These are phyloP conservation scores for Rhynchonema sp. DNA, from an alignment of 2,888 invertebrate species.

Conservation along the genomic window DNA sequence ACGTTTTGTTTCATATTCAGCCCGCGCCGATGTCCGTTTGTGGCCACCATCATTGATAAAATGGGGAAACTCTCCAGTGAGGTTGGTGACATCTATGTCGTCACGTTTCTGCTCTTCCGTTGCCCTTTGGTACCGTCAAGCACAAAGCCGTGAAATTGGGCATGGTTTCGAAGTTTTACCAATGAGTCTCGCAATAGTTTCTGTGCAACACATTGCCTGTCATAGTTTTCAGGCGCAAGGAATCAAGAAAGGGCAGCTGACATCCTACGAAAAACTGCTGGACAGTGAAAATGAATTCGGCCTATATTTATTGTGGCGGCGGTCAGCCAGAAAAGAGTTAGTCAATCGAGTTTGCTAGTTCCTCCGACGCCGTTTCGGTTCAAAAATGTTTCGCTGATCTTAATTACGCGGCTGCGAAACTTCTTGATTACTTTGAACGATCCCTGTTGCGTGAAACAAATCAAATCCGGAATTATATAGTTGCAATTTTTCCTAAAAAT, in stretches of 20 bases:
- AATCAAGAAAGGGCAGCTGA: slow-evolving; percentile 17
- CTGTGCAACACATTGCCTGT: background rate
- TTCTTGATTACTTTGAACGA: too few species aligned
- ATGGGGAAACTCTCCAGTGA: slow-evolving; percentile 7
- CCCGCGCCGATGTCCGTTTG: slow-evolving; percentile 2
- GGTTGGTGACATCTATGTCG: background rate
- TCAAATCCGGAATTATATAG: too few species aligned
- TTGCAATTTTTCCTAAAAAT: too few species aligned
- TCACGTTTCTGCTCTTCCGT: background rate
- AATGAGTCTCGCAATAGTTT: too few species aligned
- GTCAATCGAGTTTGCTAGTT: too few species aligned
- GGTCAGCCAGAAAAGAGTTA: too few species aligned
- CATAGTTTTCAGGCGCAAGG: slow-evolving; percentile 15
- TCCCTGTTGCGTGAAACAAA: too few species aligned
- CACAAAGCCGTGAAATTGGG: background rate
- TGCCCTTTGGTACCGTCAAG: background rate
- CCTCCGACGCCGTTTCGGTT: too few species aligned
- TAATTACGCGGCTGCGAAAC: too few species aligned
- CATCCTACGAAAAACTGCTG: slow-evolving; percentile 20
- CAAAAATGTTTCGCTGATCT: too few species aligned
- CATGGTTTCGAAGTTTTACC: too few species aligned
- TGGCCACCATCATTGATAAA: slow-evolving; percentile 2
- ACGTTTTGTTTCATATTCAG: too few species aligned
- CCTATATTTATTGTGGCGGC: slow-evolving; percentile 21
- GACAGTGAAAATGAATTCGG: slow-evolving; percentile 20